Conservation (phyloP, 1,140 invertebrate genomes). For the Orius insidiosus region DNA sequence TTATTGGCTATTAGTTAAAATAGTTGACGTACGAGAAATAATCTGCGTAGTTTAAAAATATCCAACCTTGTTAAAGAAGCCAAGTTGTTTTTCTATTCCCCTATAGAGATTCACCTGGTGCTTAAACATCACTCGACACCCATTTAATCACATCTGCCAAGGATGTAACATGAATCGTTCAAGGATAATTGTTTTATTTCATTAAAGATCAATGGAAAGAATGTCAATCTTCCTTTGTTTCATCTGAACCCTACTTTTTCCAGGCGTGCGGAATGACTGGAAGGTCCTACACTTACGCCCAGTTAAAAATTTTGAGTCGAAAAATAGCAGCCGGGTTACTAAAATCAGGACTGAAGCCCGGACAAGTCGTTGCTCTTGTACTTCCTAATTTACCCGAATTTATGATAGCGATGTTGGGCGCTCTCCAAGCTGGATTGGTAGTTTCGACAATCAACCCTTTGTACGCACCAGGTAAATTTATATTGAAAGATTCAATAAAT, state of each 20-base stretch:
- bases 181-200: conserved; percentile 1
- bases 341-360: conserved; percentile 42
- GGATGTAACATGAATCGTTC: too few relatives aligned
- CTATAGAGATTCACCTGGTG: background rate
- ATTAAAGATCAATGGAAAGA: too few relatives aligned
- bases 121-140: background rate
- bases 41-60: background rate
- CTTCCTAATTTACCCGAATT: conserved; percentile 65
- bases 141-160: background rate
- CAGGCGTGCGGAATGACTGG: conserved; percentile 54
- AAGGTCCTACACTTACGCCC: conserved; percentile 46
- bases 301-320: conserved; percentile 40
- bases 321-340: conserved; percentile 48
- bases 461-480: conserved; percentile 52
- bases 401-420: conserved; percentile 44
- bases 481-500: background rate
- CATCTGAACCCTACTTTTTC: too few relatives aligned
- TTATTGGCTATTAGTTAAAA: background rate
- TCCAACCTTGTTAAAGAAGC: background rate
- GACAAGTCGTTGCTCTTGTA: conserved; percentile 51
- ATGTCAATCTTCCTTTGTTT: too few relatives aligned
- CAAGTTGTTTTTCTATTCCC: background rate
- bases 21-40: background rate
- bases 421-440: conserved; percentile 45
- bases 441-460: conserved; percentile 63